Percentiles rank a stretch among this genome's conserved stretches.
phyloP scores from a whole-genome alignment of 2,797 vertebrate genomes.

The Cossypha dichroa region DNA sequence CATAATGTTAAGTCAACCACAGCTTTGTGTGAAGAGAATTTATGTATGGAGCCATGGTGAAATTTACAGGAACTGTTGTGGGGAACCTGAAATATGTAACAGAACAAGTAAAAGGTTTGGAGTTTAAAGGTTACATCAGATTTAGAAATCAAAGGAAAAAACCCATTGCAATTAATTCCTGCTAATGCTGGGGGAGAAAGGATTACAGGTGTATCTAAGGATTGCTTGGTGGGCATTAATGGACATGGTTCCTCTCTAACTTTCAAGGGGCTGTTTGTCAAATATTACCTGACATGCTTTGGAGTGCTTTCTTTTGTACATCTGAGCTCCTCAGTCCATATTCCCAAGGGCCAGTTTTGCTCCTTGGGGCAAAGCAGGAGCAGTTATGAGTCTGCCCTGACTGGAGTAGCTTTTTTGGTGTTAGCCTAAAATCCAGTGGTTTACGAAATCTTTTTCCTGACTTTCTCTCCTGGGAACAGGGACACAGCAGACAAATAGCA shows the following conservation, averaged over 20 bases:
- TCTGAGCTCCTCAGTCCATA: neutral
- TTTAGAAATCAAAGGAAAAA: neutral
- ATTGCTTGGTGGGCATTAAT: neutral
- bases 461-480: neutral
- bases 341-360: neutral
- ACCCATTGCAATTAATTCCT: neutral
- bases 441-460: neutral
- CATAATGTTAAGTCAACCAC: neutral
- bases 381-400: neutral
- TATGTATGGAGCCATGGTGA: neutral
- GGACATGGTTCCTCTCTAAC: neutral
- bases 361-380: neutral
- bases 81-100: neutral
- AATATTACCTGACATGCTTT: neutral
- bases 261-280: neutral
- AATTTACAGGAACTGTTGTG: neutral
- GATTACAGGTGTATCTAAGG: neutral
- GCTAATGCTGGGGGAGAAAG: neutral
- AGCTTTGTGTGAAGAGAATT: slow-evolving; percentile 2
- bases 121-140: neutral
- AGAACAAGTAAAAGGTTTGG: neutral
- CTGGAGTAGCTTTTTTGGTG: neutral
- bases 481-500: neutral
- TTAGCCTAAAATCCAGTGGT: neutral
- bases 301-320: neutral